A percentile compares a stretch with the other conserved stretches of the same genome.
Evolutionary conservation across 2,113 vertebrate genomes (phyloP).

Genomic region (Hyaena hyaena): DNA sequence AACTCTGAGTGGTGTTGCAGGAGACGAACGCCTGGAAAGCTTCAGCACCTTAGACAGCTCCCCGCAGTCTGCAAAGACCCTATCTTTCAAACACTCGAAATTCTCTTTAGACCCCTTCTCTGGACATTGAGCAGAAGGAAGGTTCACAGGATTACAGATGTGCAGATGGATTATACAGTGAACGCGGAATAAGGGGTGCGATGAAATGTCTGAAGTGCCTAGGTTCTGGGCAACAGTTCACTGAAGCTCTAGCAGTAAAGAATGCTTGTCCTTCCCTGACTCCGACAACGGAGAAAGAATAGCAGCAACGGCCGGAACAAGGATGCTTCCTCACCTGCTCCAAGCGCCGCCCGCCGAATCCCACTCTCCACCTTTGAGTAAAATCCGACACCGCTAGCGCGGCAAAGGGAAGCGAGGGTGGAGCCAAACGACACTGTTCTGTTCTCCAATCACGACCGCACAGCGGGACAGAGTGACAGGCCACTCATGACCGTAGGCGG

Average conservation of each 20-base stretch:
- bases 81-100: background rate
- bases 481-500: conserved; percentile 38
- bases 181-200: background rate
- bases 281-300: background rate
- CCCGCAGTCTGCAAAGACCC: background rate
- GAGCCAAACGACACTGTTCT: background rate
- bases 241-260: background rate
- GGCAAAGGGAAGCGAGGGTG: conserved; percentile 57
- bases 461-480: conserved; percentile 64
- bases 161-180: conserved; percentile 29
- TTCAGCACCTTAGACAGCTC: conserved; percentile 83
- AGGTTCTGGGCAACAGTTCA: conserved; percentile 58
- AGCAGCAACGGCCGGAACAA: background rate
- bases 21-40: background rate
- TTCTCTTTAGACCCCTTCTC: background rate
- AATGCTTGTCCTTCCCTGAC: background rate
- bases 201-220: conserved; percentile 40
- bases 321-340: conserved; percentile 65
- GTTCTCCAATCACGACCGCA: conserved; percentile 69
- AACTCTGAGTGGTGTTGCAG: background rate
- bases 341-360: background rate
- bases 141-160: background rate
- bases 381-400: conserved; percentile 1
- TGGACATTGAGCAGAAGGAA: background rate
- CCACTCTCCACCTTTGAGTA: conserved; percentile 50